Evolutionary conservation across 1,140 invertebrate species (phyloP).

Genomic region (Helicorthomorpha holstii): DNA sequence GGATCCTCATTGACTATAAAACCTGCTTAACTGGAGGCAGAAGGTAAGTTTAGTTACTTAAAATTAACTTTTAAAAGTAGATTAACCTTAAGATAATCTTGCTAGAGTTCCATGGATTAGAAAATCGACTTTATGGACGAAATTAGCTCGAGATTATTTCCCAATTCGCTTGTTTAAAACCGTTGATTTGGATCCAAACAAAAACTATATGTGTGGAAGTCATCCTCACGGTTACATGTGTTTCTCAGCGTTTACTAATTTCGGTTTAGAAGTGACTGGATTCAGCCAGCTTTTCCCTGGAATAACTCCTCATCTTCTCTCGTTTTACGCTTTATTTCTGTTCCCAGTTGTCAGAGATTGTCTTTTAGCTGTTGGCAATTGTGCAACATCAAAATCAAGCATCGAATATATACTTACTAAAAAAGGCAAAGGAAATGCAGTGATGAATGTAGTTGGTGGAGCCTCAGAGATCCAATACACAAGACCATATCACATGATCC

Average conservation of each 20-base stretch:
- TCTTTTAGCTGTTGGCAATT: too few species aligned
- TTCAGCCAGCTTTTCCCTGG: conserved; percentile 61
- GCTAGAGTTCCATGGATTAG: background rate
- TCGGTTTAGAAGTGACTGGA: conserved; percentile 52
- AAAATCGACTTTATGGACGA: background rate
- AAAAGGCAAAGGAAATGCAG: too few species aligned
- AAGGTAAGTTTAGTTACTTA: background rate
- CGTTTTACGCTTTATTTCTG: too few species aligned
- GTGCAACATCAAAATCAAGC: too few species aligned
- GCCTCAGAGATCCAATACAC: too few species aligned
- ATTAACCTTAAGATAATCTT: background rate
- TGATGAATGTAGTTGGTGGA: too few species aligned
- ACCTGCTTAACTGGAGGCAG: background rate
- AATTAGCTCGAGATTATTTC: conserved; percentile 42
- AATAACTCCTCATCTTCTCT: too few species aligned
- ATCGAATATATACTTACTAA: too few species aligned
- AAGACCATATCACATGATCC: too few species aligned
- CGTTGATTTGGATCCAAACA: background rate
- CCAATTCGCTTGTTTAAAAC: background rate
- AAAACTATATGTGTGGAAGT: background rate
- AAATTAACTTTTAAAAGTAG: background rate
- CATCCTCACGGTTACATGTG: background rate
- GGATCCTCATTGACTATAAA: background rate
- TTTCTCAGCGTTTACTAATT: background rate
- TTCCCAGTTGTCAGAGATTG: too few species aligned